Conservation (phyloP, 2,888 invertebrate species). For the Phengaris arion region DNA sequence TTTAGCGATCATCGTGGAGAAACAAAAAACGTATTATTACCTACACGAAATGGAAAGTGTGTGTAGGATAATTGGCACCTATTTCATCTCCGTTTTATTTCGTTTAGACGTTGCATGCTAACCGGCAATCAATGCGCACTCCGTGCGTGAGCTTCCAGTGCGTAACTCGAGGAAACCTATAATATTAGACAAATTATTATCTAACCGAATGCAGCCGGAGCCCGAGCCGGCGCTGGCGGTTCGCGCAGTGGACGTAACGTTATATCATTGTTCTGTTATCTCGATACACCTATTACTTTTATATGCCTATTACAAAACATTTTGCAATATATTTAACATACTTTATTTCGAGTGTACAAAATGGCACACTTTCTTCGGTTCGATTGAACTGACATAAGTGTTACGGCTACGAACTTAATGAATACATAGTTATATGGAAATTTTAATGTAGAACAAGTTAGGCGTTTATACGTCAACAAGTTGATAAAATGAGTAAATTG, state of each 20-base stretch:
- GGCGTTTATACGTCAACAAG: not conserved
- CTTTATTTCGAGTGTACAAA: slow-evolving; percentile 18
- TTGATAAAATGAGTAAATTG: not conserved
- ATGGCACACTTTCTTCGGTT: not conserved
- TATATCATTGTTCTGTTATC: slow-evolving; percentile 43
- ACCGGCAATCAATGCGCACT: slow-evolving; percentile 46
- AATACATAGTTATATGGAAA: not conserved
- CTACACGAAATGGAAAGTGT: slow-evolving; percentile 9
- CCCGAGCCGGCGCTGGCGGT: slow-evolving; percentile 24
- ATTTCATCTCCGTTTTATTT: slow-evolving; percentile 36
- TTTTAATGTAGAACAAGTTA: not conserved
- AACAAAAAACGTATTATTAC: slow-evolving; percentile 1
- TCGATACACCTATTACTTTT: slow-evolving; percentile 33
- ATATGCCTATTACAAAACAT: slow-evolving; percentile 36
- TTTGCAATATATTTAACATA: slow-evolving; percentile 32
- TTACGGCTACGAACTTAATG: not conserved
- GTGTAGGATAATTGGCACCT: slow-evolving; percentile 8
- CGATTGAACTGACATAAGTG: not conserved
- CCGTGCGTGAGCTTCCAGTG: slow-evolving; percentile 46
- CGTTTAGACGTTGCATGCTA: slow-evolving; percentile 50
- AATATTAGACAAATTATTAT: slow-evolving; percentile 55
- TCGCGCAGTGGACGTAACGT: slow-evolving; percentile 31
- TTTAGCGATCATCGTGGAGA: slow-evolving; percentile 2
- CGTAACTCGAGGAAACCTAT: slow-evolving; percentile 65
- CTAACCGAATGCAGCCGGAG: slow-evolving; percentile 49